Conservation (phyloP, 2,797 vertebrate species). For the Neomorphus geoffroyi region DNA sequence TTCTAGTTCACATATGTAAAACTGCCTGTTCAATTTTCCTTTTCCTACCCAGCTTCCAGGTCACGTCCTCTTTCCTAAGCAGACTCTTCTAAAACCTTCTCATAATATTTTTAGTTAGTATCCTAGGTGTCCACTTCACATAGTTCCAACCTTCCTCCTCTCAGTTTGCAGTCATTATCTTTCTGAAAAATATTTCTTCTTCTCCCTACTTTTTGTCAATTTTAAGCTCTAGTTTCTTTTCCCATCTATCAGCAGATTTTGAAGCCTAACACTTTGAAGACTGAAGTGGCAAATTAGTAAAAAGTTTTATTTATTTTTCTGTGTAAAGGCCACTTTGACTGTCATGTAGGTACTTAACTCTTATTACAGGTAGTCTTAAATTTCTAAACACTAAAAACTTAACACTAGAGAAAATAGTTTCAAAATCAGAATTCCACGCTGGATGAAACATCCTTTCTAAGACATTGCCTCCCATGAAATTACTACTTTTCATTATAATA, state of each 20-base stretch:
- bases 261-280: neutral
- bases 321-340: neutral
- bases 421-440: neutral
- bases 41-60: neutral
- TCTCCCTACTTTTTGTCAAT: neutral
- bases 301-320: neutral
- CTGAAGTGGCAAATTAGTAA: neutral
- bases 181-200: neutral
- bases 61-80: neutral
- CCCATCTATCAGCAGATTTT: neutral
- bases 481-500: no score
- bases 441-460: neutral
- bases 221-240: neutral
- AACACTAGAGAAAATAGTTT: neutral
- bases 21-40: neutral
- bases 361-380: neutral
- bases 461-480: neutral
- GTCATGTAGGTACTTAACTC: neutral
- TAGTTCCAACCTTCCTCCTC: neutral
- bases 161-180: neutral
- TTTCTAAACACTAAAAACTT: neutral
- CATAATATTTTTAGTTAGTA: neutral
- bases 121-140: neutral
- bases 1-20: neutral
- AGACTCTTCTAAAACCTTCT: neutral